Evolutionary conservation across 2,888 invertebrate genomes (phyloP).

Genomic region (Diaphora mendica): DNA sequence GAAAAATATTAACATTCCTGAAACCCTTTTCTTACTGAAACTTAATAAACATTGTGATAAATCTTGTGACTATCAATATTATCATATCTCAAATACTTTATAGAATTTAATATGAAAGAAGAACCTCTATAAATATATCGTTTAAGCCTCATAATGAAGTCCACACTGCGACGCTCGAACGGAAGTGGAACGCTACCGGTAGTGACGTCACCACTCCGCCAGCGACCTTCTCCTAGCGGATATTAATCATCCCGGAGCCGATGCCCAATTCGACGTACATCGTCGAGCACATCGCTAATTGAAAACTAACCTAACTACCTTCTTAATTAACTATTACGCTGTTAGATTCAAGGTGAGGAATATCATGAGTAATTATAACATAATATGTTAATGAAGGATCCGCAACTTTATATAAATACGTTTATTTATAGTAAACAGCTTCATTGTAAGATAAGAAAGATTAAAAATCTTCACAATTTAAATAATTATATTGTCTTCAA

Average conservation of each 20-base stretch:
- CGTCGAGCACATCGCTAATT: conserved; percentile 63
- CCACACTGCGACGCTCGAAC: conserved; percentile 66
- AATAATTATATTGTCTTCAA: background rate
- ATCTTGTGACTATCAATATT: no score
- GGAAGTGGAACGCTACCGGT: conserved; percentile 78
- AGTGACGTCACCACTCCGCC: conserved; percentile 78
- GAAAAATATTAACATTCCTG: no score
- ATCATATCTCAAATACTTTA: no score
- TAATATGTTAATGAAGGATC: background rate
- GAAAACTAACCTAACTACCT: conserved; percentile 56
- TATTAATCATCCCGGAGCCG: conserved; percentile 81
- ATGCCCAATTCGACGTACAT: conserved; percentile 50
- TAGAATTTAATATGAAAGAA: background rate
- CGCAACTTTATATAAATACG: background rate
- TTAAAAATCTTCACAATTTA: background rate
- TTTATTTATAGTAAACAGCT: background rate
- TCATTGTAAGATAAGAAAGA: background rate
- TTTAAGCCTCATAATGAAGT: conserved; percentile 58
- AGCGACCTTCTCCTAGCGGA: conserved; percentile 81
- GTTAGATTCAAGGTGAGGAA: conserved; percentile 3
- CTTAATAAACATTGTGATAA: no score
- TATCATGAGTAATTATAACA: background rate
- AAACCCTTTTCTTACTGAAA: no score
- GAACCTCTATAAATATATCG: conserved; percentile 2
- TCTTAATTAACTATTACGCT: conserved; percentile 17